A percentile compares a stretch with the other conserved stretches of the same genome.
Conservation (phyloP, 2,888 invertebrate genomes). For the Drosophila nr. fundita region DNA sequence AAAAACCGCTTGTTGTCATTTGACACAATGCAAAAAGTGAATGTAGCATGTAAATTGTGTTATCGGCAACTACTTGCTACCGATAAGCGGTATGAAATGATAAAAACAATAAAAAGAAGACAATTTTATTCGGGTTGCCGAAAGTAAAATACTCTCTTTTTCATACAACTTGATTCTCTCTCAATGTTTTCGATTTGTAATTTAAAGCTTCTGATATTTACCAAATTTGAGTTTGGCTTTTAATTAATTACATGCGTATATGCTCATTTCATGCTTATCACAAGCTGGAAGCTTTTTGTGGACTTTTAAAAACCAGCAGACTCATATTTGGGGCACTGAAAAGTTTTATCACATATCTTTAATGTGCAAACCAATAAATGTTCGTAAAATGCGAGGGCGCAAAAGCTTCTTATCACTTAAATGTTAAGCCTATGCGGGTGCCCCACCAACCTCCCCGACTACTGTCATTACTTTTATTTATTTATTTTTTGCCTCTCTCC, state of each 20-base stretch:
- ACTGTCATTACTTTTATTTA: slow-evolving; percentile 53
- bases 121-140: neutral
- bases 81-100: slow-evolving; percentile 44
- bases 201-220: neutral
- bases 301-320: neutral
- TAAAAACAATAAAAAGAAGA: slow-evolving; percentile 15
- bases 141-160: slow-evolving; percentile 16
- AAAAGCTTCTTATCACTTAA: slow-evolving; percentile 47
- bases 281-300: neutral
- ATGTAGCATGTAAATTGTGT: slow-evolving; percentile 63
- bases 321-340: neutral
- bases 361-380: neutral
- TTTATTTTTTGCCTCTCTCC: slow-evolving; percentile 1
- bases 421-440: slow-evolving; percentile 58
- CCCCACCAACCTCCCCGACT: slow-evolving; percentile 47
- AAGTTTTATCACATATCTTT: slow-evolving; percentile 8
- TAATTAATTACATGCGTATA: neutral
- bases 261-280: neutral
- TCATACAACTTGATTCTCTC: neutral
- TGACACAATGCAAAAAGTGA: slow-evolving; percentile 50
- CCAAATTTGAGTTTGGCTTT: neutral
- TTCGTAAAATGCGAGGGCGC: slow-evolving; percentile 7
- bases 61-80: slow-evolving; percentile 49
- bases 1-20: slow-evolving; percentile 1
- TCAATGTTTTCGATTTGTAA: neutral